Conservation (phyloP, 2,888 invertebrate species). For the Holacanthella duospinosa region DNA sequence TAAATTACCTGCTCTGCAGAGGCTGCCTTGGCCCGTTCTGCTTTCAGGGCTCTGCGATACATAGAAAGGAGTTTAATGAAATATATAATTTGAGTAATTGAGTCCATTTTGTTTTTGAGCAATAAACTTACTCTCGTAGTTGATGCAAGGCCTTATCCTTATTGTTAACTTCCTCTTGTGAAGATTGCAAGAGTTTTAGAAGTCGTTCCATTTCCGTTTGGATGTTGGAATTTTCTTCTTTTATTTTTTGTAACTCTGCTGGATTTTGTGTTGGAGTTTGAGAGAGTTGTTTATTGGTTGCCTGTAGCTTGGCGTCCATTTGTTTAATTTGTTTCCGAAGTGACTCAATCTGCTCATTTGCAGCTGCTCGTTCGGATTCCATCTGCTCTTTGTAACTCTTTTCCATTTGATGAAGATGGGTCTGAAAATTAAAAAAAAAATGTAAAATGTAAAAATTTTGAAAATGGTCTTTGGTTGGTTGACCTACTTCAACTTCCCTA, state of each 20-base stretch:
- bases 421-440: background rate
- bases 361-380: background rate
- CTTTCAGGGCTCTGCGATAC: constrained; percentile 67
- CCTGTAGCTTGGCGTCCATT: constrained; percentile 9
- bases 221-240: constrained; percentile 16
- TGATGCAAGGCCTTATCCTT: constrained; percentile 87
- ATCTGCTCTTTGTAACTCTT: background rate
- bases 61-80: constrained; percentile 16
- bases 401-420: background rate
- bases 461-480: constrained; percentile 20
- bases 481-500: constrained; percentile 44
- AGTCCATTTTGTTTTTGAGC: background rate
- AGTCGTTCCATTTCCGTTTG: constrained; percentile 17
- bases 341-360: constrained; percentile 7
- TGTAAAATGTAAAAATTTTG: background rate
- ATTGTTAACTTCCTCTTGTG: constrained; percentile 82
- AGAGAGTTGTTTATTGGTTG: background rate
- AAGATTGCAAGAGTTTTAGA: constrained; percentile 67
- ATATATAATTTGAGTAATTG: background rate
- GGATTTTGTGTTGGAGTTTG: constrained; percentile 42
- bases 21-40: constrained; percentile 66
- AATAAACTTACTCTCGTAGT: constrained; percentile 72
- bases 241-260: constrained; percentile 9
- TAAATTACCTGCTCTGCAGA: constrained; percentile 17
- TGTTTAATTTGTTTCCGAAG: constrained; percentile 13